Conservation (phyloP, 35 echinoderm and acorn worm species). For the Apostichopus parvimensis region DNA sequence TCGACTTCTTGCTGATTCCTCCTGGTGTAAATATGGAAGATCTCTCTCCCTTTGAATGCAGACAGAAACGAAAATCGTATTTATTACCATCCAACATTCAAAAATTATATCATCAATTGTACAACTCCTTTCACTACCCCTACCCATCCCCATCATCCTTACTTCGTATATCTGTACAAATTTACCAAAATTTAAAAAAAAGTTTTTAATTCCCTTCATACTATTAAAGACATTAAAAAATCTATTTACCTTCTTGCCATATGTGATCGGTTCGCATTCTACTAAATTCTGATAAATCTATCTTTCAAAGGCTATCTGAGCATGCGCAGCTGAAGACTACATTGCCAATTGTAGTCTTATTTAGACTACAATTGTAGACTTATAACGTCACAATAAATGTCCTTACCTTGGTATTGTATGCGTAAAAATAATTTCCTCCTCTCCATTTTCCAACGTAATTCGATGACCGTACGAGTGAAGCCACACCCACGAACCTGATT, state of each 20-base stretch:
- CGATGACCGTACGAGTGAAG: conserved; percentile 78
- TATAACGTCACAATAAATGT: neutral
- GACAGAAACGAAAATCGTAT: conserved; percentile 11
- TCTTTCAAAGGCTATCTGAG: too few species aligned
- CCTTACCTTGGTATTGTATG: conserved; percentile 86
- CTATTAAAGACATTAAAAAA: too few species aligned
- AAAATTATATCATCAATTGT: too few species aligned
- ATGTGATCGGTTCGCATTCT: neutral
- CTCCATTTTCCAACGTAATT: conserved; percentile 67
- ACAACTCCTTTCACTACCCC: too few species aligned
- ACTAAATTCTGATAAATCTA: too few species aligned
- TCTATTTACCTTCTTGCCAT: neutral
- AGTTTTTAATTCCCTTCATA: too few species aligned
- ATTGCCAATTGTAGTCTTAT: too few species aligned
- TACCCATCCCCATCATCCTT: too few species aligned
- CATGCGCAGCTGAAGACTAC: too few species aligned
- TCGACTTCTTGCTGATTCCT: conserved; percentile 70
- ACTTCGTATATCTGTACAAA: too few species aligned
- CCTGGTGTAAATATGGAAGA: conserved; percentile 76
- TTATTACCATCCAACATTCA: neutral
- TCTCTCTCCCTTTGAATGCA: conserved; percentile 75
- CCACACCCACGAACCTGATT: conserved; percentile 85
- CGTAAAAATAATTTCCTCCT: conserved; percentile 73
- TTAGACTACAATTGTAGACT: too few species aligned
- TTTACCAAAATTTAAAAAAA: too few species aligned